Conservation (phyloP, 2,797 vertebrate species). For the Acrossocheilus fasciatus region DNA sequence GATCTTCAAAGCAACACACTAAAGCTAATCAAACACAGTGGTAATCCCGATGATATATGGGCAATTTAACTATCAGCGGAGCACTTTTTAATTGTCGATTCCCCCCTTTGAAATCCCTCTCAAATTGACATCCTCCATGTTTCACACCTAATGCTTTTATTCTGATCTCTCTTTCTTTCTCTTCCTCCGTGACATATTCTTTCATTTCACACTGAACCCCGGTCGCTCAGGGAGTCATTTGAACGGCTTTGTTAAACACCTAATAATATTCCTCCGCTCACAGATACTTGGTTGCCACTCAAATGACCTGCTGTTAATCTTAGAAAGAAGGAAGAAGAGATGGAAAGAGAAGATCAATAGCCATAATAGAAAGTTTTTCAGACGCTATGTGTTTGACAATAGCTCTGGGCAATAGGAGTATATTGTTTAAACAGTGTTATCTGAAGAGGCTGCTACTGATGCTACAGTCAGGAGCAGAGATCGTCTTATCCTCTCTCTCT, state of each 20-base stretch:
- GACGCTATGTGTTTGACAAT: conserved; percentile 70
- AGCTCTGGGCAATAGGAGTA: conserved; percentile 72
- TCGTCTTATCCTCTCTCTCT: conserved; percentile 44
- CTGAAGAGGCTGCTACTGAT: conserved; percentile 58
- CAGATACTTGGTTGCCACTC: conserved; percentile 49
- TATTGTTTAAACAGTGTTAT: conserved; percentile 69
- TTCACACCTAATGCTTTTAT: conserved; percentile 49
- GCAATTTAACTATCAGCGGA: conserved; percentile 58
- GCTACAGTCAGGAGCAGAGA: conserved; percentile 36
- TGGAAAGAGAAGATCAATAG: conserved; percentile 58
- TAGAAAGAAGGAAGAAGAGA: conserved; percentile 34
- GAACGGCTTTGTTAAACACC: conserved; percentile 58
- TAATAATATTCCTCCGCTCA: conserved; percentile 49
- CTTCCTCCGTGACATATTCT: conserved; percentile 48
- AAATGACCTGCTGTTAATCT: conserved; percentile 41
- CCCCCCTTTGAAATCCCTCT: conserved; percentile 61
- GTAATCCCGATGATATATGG: conserved; percentile 60
- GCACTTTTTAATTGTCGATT: conserved; percentile 64
- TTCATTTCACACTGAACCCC: conserved; percentile 55
- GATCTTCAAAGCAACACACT: conserved; percentile 58
- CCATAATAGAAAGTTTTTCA: conserved; percentile 51
- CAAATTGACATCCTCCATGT: conserved; percentile 59
- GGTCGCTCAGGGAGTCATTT: conserved; percentile 60
- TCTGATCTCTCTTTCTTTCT: conserved; percentile 49
- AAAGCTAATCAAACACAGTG: conserved; percentile 56